Evolutionary conservation across 2,888 invertebrate genomes (phyloP).

Genomic region (Mycalesis mineus): DNA sequence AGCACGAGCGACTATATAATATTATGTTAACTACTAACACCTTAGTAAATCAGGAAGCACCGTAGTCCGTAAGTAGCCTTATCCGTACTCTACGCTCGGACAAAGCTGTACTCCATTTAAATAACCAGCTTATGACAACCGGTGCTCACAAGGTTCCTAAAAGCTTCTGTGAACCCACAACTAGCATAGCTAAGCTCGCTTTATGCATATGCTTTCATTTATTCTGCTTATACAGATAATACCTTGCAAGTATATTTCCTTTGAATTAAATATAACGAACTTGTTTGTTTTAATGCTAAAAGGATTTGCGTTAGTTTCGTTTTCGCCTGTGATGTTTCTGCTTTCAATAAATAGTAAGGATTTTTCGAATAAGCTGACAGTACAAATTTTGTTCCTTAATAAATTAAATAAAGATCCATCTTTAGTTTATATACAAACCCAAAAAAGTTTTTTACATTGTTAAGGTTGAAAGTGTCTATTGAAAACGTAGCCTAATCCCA

Average conservation of each 20-base stretch:
- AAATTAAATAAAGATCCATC: no score
- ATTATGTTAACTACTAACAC: neutral
- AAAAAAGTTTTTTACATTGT: no score
- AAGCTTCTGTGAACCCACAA: slow-evolving; percentile 44
- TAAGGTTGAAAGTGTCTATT: no score
- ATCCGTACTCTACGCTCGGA: slow-evolving; percentile 23
- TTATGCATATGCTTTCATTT: slow-evolving; percentile 29
- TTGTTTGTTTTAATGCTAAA: no score
- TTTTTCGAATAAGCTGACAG: no score
- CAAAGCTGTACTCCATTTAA: slow-evolving; percentile 39
- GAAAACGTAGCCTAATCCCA: no score
- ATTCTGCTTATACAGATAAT: slow-evolving; percentile 6
- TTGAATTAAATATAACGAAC: neutral
- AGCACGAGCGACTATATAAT: no score
- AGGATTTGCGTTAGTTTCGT: no score
- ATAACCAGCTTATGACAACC: slow-evolving; percentile 36
- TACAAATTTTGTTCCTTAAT: no score
- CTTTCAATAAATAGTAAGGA: no score
- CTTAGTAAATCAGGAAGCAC: neutral
- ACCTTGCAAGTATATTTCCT: slow-evolving; percentile 1
- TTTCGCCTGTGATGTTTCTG: no score
- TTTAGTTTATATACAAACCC: no score
- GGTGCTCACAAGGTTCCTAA: slow-evolving; percentile 41
- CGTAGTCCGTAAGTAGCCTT: neutral
- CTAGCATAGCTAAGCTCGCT: slow-evolving; percentile 35